Evolutionary conservation across 2,797 vertebrate species (phyloP).

Genomic region (Peromyscus eremicus): DNA sequence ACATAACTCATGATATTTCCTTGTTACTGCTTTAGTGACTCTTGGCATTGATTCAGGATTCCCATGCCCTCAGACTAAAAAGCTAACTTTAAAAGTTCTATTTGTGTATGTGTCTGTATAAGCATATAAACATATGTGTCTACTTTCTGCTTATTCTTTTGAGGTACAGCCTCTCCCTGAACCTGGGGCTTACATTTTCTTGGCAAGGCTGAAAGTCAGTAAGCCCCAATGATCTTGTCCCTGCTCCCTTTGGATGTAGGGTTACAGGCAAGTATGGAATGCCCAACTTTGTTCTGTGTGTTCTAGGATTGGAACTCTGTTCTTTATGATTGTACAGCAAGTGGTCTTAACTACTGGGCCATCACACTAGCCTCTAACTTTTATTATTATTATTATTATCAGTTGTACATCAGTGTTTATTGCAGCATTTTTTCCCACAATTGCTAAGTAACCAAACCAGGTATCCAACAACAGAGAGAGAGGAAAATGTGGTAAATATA

Average conservation of each 20-base stretch:
- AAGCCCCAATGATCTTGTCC: neutral
- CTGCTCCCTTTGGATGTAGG: neutral
- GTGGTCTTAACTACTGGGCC: neutral
- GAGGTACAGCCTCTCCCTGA: neutral
- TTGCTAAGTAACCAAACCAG: neutral
- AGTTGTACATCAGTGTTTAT: neutral
- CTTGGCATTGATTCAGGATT: neutral
- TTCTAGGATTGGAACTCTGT: neutral
- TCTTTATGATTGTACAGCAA: neutral
- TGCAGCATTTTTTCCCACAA: neutral
- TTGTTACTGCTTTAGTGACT: neutral
- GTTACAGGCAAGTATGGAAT: neutral
- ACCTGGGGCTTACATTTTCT: neutral
- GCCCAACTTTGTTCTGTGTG: neutral
- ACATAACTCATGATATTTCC: neutral
- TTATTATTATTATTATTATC: neutral
- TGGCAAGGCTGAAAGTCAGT: neutral
- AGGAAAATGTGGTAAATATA: neutral
- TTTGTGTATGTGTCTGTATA: neutral
- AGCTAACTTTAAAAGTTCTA: neutral
- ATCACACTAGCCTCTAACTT: neutral
- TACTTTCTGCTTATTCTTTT: neutral
- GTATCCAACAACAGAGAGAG: neutral
- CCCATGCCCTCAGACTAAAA: neutral
- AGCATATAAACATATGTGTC: neutral